phyloP scores from a whole-genome alignment of 1,140 invertebrate species.

The Nasonia vitripennis region DNA sequence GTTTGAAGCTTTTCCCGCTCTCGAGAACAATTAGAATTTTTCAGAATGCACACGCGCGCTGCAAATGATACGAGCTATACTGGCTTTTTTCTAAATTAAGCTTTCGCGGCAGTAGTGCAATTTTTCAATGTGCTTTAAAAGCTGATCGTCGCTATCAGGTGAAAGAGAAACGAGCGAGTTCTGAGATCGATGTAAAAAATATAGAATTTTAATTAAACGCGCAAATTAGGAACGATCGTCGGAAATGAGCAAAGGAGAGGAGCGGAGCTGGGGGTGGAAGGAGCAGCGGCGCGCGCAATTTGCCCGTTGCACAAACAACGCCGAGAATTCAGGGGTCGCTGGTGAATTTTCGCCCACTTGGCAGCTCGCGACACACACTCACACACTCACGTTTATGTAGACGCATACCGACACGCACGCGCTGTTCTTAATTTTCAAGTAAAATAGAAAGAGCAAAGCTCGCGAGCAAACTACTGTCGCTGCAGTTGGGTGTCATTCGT shows the following conservation, averaged over 20 bases:
- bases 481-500: neutral
- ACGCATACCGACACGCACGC: neutral
- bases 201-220: slow-evolving; percentile 6
- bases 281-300: slow-evolving; percentile 7
- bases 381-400: neutral
- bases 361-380: neutral
- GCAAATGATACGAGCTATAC: too few species aligned
- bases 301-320: slow-evolving; percentile 18
- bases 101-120: too few species aligned
- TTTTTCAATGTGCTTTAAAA: too few species aligned
- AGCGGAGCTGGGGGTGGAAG: neutral
- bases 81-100: too few species aligned
- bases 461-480: neutral
- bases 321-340: slow-evolving; percentile 10
- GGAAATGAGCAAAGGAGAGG: neutral
- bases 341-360: slow-evolving; percentile 21
- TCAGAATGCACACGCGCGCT: too few species aligned
- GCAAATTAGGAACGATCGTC: neutral
- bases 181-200: neutral
- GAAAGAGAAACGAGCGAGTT: too few species aligned
- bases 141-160: too few species aligned
- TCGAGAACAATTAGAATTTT: neutral
- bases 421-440: slow-evolving; percentile 28
- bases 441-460: slow-evolving; percentile 7
- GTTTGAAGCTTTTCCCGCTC: neutral